These are phyloP conservation scores for Numenius phaeopus DNA, from an alignment of 2,797 vertebrate species.

Conservation along the genomic window DNA sequence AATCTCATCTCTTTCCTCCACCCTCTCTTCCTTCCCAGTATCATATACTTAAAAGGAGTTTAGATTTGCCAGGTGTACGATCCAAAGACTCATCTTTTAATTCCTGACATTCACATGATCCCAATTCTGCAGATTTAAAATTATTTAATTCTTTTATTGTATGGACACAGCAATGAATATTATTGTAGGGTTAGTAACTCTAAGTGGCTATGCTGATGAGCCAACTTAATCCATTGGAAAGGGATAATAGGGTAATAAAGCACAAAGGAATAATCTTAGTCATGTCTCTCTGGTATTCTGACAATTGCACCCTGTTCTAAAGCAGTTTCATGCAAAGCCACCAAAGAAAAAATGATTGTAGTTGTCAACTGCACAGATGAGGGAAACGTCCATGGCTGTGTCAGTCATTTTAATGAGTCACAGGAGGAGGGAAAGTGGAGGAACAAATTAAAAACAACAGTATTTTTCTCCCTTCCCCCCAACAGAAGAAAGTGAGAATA, in stretches of 20 bases:
- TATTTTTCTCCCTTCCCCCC: constrained; percentile 36
- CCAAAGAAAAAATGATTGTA: constrained; percentile 7
- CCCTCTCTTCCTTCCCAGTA: constrained; percentile 39
- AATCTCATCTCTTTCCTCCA: constrained; percentile 19
- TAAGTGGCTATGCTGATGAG: constrained; percentile 8
- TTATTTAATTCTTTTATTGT: constrained; percentile 43
- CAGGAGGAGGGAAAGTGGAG: constrained; percentile 56
- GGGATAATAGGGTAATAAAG: constrained; percentile 47
- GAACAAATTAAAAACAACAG: constrained; percentile 69
- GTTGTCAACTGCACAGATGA: constrained; percentile 2
- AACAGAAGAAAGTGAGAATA: constrained; percentile 63
- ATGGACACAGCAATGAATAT: not conserved
- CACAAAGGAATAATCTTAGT: constrained; percentile 18
- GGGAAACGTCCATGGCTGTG: not conserved
- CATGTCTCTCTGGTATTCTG: constrained; percentile 37
- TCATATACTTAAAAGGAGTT: constrained; percentile 65
- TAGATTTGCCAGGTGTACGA: constrained; percentile 62
- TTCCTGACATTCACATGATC: not conserved
- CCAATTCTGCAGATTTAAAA: constrained; percentile 66
- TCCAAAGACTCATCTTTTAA: constrained; percentile 62
- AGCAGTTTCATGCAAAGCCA: constrained; percentile 40
- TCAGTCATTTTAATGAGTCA: constrained; percentile 74
- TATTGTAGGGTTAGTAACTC: not conserved
- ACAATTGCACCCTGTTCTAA: constrained; percentile 37
- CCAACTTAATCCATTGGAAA: constrained; percentile 33